Evolutionary conservation across 2,888 invertebrate species (phyloP).

Genomic region (Dryobota labecula): DNA sequence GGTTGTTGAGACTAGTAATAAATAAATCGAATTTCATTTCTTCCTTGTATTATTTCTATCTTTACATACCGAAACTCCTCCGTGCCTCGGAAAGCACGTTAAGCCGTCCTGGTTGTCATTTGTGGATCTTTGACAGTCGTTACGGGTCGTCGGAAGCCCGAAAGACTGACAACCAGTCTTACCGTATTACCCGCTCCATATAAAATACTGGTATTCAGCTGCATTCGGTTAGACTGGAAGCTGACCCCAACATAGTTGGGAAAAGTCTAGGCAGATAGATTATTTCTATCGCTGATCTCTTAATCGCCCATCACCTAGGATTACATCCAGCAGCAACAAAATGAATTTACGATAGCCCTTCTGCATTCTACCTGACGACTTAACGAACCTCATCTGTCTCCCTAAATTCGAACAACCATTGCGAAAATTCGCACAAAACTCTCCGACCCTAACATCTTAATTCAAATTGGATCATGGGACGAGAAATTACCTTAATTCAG

Average conservation of each 20-base stretch:
- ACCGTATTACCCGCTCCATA: too few relatives aligned
- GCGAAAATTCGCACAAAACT: slow-evolving; percentile 61
- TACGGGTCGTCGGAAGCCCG: too few relatives aligned
- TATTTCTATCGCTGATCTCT: not conserved
- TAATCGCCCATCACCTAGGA: too few relatives aligned
- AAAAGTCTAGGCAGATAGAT: too few relatives aligned
- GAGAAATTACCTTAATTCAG: slow-evolving; percentile 70
- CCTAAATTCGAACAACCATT: slow-evolving; percentile 55
- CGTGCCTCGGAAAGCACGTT: too few relatives aligned
- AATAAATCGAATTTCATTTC: not conserved
- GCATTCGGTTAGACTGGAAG: too few relatives aligned
- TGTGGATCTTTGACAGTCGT: too few relatives aligned
- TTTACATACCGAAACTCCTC: too few relatives aligned
- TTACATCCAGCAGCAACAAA: not conserved
- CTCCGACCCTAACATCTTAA: slow-evolving; percentile 59
- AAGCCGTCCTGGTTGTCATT: too few relatives aligned
- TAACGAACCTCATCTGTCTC: slow-evolving; percentile 45
- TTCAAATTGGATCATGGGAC: slow-evolving; percentile 71
- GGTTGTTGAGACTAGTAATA: not conserved
- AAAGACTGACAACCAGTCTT: too few relatives aligned
- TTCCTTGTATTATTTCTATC: not conserved
- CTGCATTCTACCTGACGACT: slow-evolving; percentile 6
- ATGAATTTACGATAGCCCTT: not conserved
- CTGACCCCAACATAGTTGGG: too few relatives aligned
- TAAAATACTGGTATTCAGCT: too few relatives aligned